phyloP scores from a whole-genome alignment of 1,140 invertebrate species.

The Drosophila nikananu region DNA sequence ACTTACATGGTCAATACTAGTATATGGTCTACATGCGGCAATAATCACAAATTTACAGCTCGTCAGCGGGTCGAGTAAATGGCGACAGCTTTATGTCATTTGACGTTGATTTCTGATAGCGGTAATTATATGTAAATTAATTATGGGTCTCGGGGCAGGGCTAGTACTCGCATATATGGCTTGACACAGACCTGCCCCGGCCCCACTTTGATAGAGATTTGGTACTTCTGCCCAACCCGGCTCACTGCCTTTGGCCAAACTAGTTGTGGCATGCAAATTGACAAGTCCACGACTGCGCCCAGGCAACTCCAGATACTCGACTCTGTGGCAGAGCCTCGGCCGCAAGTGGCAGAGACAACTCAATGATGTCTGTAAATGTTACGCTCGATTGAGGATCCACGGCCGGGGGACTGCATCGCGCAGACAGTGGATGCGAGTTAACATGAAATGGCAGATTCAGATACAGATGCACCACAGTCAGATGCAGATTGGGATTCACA shows the following conservation, averaged over 20 bases:
- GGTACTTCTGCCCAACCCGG: slow-evolving; percentile 15
- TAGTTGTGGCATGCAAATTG: slow-evolving; percentile 51
- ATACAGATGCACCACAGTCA: slow-evolving; percentile 42
- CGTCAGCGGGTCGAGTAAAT: slow-evolving; percentile 29
- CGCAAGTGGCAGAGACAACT: slow-evolving; percentile 64
- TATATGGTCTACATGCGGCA: slow-evolving; percentile 13
- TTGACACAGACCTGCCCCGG: background rate
- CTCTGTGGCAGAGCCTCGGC: slow-evolving; percentile 35
- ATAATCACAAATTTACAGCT: slow-evolving; percentile 66
- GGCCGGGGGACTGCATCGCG: slow-evolving; percentile 16
- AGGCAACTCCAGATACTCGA: slow-evolving; percentile 37
- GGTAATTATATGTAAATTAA: slow-evolving; percentile 61
- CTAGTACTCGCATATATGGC: slow-evolving; percentile 3
- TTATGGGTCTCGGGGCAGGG: slow-evolving; percentile 26
- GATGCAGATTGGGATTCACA: slow-evolving; percentile 24
- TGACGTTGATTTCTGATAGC: slow-evolving; percentile 39
- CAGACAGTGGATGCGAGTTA: slow-evolving; percentile 42
- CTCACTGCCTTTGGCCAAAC: slow-evolving; percentile 27
- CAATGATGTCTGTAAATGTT: slow-evolving; percentile 64
- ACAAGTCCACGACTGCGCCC: slow-evolving; percentile 27
- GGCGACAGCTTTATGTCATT: slow-evolving; percentile 46
- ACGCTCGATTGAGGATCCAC: slow-evolving; percentile 67
- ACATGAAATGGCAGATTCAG: slow-evolving; percentile 48
- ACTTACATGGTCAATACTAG: background rate
- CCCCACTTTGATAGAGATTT: slow-evolving; percentile 8